Percentiles rank a stretch among this genome's conserved stretches.
phyloP scores from a whole-genome alignment of 2,797 vertebrate genomes.

The Apogon hyalosoma region DNA sequence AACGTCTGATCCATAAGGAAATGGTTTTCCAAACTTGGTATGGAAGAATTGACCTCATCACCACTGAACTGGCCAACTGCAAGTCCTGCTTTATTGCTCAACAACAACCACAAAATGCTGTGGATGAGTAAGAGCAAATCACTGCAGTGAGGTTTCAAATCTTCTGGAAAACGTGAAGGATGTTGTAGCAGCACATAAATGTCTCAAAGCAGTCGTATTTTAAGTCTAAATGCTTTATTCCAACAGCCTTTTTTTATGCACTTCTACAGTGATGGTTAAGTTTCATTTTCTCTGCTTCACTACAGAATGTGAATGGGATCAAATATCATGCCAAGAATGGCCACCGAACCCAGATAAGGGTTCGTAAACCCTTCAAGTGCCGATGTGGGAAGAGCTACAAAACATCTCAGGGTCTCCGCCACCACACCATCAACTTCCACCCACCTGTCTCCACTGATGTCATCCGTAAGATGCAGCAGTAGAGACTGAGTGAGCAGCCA shows the following conservation, averaged over 20 bases:
- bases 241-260: too few species aligned
- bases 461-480: conserved; percentile 98
- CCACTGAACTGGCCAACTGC: not conserved
- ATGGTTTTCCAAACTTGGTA: not conserved
- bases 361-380: conserved; percentile 98
- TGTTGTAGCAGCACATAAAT: too few species aligned
- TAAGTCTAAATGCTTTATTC: too few species aligned
- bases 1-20: too few species aligned
- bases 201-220: too few species aligned
- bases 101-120: too few species aligned
- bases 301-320: conserved; percentile 98
- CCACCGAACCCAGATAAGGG: conserved; percentile 97
- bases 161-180: too few species aligned
- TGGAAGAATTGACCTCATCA: not conserved
- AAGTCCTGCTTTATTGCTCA: too few species aligned
- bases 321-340: conserved; percentile 99
- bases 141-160: too few species aligned
- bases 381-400: conserved; percentile 99
- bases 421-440: conserved; percentile 99
- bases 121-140: too few species aligned
- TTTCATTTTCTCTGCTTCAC: conserved; percentile 11
- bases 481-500: conserved; percentile 83
- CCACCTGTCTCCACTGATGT: conserved; percentile 94
- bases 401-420: conserved; percentile 98
- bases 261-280: not conserved